Evolutionary conservation across 2,888 invertebrate species (phyloP).

Genomic region (Priocnemis perturbator): DNA sequence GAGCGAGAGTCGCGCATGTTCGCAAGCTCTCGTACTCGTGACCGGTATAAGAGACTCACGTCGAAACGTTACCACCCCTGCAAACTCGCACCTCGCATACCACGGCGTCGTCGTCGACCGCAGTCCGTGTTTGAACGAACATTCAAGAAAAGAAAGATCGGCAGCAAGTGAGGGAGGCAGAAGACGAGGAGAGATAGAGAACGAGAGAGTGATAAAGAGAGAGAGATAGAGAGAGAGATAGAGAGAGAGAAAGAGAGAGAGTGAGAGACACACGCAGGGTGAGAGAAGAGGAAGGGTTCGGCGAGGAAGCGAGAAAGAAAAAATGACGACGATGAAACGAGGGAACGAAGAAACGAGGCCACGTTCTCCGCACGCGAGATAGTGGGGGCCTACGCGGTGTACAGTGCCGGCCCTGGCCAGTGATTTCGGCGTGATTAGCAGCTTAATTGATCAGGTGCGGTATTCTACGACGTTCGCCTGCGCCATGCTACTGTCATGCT

Average conservation of each 20-base stretch:
- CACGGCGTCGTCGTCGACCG: too few relatives aligned
- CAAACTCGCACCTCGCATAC: too few relatives aligned
- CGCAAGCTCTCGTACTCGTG: constrained; percentile 20
- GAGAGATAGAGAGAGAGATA: too few relatives aligned
- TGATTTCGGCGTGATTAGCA: constrained; percentile 14
- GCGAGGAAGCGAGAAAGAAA: neutral
- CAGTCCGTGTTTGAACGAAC: too few relatives aligned
- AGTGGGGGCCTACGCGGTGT: constrained; percentile 6
- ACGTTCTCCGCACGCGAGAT: constrained; percentile 14
- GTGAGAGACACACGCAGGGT: too few relatives aligned
- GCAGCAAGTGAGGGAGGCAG: neutral
- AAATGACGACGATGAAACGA: constrained; percentile 11
- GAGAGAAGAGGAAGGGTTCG: neutral
- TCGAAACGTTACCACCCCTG: too few relatives aligned
- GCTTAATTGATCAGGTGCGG: constrained; percentile 18
- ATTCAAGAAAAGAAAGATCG: neutral
- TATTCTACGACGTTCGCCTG: neutral
- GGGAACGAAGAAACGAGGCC: constrained; percentile 19
- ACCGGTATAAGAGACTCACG: too few relatives aligned
- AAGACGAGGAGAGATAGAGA: neutral
- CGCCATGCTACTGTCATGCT: too few relatives aligned
- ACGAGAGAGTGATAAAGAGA: neutral
- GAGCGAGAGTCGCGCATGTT: constrained; percentile 54
- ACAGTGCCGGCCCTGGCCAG: constrained; percentile 5
- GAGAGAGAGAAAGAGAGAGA: too few relatives aligned